phyloP scores from a whole-genome alignment of 1,140 invertebrate genomes.

The Brachionus plicatilis region DNA sequence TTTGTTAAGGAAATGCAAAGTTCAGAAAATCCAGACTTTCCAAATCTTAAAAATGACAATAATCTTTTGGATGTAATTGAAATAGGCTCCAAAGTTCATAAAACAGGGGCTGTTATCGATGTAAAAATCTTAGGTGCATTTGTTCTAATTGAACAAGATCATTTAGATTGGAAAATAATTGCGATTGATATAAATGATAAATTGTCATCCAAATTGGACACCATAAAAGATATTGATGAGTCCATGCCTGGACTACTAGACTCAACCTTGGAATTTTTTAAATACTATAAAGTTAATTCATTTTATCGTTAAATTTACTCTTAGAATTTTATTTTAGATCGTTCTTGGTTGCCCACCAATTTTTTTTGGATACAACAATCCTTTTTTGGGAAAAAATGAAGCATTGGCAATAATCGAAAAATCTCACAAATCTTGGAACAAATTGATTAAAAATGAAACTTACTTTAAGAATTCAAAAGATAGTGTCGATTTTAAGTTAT shows the following conservation, averaged over 20 bases:
- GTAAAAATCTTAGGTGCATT: conserved; percentile 85
- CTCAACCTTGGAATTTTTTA: conserved; percentile 97
- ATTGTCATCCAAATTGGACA: conserved; percentile 74
- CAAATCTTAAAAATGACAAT: conserved; percentile 90
- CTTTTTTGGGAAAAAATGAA: background rate
- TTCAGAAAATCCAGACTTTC: conserved; percentile 81
- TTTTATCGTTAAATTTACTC: conserved; percentile 95
- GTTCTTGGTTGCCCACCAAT: background rate
- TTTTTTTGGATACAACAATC: background rate
- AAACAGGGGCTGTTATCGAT: conserved; percentile 75
- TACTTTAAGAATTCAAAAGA: conserved; percentile 18
- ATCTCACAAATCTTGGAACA: conserved; percentile 2
- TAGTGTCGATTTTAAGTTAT: background rate
- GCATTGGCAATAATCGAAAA: background rate
- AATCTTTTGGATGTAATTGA: conserved; percentile 98
- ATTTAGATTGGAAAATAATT: conserved; percentile 97
- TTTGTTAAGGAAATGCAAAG: background rate
- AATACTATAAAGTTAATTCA: conserved; percentile 96
- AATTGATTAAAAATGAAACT: background rate
- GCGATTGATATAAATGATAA: conserved; percentile 88
- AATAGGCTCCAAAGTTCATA: conserved; percentile 72
- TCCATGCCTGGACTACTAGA: conserved; percentile 82
- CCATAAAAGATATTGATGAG: conserved; percentile 80
- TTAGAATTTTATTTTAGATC: conserved; percentile 68
- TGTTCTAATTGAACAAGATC: conserved; percentile 83